Evolutionary conservation across 2,888 invertebrate species (phyloP).

Genomic region (Callimorpha dominula): DNA sequence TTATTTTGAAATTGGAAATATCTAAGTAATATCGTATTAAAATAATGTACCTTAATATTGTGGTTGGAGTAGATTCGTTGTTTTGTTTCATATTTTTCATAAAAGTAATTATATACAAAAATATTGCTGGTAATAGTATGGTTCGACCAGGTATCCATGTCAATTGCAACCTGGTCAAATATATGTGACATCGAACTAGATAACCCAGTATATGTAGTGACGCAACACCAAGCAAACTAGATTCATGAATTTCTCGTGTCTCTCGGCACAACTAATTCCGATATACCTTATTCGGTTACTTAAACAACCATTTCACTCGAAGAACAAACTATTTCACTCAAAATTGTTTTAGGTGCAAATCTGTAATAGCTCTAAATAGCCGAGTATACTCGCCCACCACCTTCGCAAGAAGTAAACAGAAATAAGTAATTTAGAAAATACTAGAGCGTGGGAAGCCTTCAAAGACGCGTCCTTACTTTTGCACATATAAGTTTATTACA

Average conservation of each 20-base stretch:
- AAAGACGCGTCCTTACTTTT: constrained; percentile 41
- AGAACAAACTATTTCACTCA: neutral
- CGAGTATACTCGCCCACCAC: constrained; percentile 2
- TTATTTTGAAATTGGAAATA: neutral
- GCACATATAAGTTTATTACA: constrained; percentile 44
- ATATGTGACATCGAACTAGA: neutral
- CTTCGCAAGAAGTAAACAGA: constrained; percentile 38
- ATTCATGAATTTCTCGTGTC: no score
- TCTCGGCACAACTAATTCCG: no score
- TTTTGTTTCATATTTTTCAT: no score
- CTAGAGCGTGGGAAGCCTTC: constrained; percentile 23
- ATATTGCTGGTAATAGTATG: no score
- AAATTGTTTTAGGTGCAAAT: neutral
- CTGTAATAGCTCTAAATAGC: neutral
- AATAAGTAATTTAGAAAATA: constrained; percentile 41
- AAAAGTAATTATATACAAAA: no score
- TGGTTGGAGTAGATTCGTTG: no score
- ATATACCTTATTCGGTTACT: neutral
- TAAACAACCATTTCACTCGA: neutral
- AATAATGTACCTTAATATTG: neutral
- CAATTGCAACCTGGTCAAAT: neutral
- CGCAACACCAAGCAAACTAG: no score
- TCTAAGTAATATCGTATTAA: neutral
- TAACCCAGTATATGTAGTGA: neutral
- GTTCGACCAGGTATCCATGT: neutral